Evolutionary conservation across 2,797 vertebrate species (phyloP).

Genomic region (Ateles fusciceps): DNA sequence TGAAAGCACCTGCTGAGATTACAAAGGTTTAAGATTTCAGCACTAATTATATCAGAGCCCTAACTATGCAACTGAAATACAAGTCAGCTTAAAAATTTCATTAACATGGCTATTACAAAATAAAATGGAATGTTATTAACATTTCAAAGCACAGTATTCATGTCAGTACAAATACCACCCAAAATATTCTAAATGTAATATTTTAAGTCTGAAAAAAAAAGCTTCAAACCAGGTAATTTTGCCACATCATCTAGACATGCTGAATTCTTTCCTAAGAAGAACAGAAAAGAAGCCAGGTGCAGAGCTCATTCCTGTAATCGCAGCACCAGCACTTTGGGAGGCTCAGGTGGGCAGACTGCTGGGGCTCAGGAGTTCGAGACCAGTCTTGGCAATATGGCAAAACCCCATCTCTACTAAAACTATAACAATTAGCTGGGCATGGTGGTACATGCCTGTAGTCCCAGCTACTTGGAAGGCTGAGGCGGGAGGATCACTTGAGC

Average conservation of each 20-base stretch:
- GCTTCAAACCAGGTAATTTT: slow-evolving; percentile 73
- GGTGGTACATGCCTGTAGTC: no score
- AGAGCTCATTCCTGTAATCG: background rate
- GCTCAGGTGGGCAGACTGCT: background rate
- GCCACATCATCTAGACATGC: slow-evolving; percentile 55
- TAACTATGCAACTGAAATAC: background rate
- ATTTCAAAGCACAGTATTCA: background rate
- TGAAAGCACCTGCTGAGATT: background rate
- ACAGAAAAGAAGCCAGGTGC: background rate
- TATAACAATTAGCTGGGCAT: background rate
- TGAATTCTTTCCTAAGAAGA: slow-evolving; percentile 65
- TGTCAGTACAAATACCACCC: background rate
- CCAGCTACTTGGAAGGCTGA: background rate
- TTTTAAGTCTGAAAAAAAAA: slow-evolving; percentile 59
- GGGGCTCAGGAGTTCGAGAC: background rate
- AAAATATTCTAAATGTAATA: background rate
- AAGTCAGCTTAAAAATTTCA: slow-evolving; percentile 16
- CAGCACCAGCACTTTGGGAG: background rate
- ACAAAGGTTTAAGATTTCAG: background rate
- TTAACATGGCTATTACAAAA: background rate
- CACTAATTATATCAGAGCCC: background rate
- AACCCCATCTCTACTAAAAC: background rate
- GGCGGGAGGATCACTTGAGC: background rate
- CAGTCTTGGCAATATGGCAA: background rate
- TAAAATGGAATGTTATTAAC: background rate